phyloP scores from a whole-genome alignment of 1,140 invertebrate species.

The Archivesica marissinica region DNA sequence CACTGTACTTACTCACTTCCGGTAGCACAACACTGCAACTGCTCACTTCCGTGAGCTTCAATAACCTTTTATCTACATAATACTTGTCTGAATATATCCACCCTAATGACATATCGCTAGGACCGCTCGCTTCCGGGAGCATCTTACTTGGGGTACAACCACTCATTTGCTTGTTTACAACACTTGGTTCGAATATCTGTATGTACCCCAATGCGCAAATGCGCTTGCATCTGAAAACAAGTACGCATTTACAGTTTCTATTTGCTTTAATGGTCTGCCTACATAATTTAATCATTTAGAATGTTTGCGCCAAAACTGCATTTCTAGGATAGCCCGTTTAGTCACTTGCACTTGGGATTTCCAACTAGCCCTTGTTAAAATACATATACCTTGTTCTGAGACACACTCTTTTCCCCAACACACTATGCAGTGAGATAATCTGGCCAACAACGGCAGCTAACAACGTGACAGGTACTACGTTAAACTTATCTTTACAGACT shows the following conservation, averaged over 20 bases:
- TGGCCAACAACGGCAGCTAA: constrained; percentile 34
- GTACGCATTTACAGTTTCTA: neutral
- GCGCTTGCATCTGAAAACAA: constrained; percentile 24
- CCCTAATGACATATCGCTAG: neutral
- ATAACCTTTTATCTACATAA: neutral
- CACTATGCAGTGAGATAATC: constrained; percentile 36
- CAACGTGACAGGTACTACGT: neutral
- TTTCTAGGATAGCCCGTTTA: neutral
- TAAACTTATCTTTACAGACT: neutral
- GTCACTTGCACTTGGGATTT: neutral
- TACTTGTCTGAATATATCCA: neutral
- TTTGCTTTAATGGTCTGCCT: neutral
- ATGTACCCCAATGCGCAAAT: constrained; percentile 12
- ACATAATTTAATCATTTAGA: neutral
- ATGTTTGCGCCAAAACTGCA: neutral
- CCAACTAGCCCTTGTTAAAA: neutral
- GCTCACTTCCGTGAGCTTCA: constrained; percentile 8
- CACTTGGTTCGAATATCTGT: neutral
- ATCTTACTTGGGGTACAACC: neutral
- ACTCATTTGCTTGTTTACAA: neutral
- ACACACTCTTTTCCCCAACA: constrained; percentile 22
- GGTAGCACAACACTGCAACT: neutral
- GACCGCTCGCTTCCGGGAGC: neutral
- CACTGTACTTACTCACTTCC: neutral
- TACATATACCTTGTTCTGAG: constrained; percentile 11